These are phyloP conservation scores for Syngnathus rostellatus DNA, from an alignment of 2,797 vertebrate genomes.

Conservation along the genomic window DNA sequence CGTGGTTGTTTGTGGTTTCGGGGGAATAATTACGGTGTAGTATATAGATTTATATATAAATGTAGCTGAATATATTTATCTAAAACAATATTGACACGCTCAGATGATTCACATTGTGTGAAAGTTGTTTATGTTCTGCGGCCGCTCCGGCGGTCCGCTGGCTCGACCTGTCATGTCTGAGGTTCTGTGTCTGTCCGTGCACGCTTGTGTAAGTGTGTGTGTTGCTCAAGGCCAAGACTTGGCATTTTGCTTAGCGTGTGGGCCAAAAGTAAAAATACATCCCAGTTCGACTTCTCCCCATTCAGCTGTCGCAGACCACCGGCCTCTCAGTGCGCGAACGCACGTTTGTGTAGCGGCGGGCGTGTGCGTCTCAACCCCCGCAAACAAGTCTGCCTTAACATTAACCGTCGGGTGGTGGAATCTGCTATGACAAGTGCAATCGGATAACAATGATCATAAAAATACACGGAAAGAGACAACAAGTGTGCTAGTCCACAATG, in stretches of 20 bases:
- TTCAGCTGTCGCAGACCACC: slow-evolving; percentile 53
- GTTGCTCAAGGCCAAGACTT: slow-evolving; percentile 61
- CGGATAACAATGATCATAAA: not conserved
- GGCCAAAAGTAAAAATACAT: slow-evolving; percentile 64
- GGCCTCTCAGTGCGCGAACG: slow-evolving; percentile 10
- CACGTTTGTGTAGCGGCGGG: slow-evolving; percentile 10
- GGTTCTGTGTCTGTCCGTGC: slow-evolving; percentile 49
- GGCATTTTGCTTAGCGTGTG: slow-evolving; percentile 63
- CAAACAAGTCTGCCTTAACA: slow-evolving; percentile 9
- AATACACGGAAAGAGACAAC: slow-evolving; percentile 3
- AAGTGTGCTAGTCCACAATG: not conserved
- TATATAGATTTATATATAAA: slow-evolving; percentile 36
- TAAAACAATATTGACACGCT: slow-evolving; percentile 62
- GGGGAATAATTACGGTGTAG: slow-evolving; percentile 57
- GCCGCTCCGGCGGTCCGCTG: slow-evolving; percentile 44
- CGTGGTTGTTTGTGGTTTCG: slow-evolving; percentile 53
- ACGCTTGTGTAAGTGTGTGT: slow-evolving; percentile 1
- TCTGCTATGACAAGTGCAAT: not conserved
- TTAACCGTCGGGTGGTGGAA: too few relatives aligned
- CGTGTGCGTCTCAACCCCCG: slow-evolving; percentile 6
- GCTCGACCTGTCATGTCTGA: slow-evolving; percentile 56
- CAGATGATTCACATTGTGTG: slow-evolving; percentile 64
- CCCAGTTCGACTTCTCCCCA: slow-evolving; percentile 41
- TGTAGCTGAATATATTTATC: slow-evolving; percentile 63
- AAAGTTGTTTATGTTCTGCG: slow-evolving; percentile 69